Conservation (phyloP, 2,113 vertebrate genomes). For the Blennius ocellaris region DNA sequence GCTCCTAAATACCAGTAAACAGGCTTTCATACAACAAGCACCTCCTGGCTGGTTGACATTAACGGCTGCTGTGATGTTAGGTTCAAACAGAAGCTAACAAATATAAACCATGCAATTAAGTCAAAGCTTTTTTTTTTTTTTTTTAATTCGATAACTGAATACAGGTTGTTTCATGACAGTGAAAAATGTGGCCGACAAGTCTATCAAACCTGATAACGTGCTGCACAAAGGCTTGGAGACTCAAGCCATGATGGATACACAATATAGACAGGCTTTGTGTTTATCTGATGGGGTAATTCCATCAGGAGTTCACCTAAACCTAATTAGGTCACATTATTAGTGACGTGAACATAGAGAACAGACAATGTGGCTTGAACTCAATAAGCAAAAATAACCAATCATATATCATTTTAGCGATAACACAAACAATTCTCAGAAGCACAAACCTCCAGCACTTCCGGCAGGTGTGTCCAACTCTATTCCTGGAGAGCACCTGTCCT, state of each 20-base stretch:
- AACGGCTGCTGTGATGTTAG: constrained; percentile 21
- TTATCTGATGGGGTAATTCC: too few relatives aligned
- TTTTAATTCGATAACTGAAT: constrained; percentile 1
- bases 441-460: too few relatives aligned
- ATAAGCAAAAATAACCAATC: too few relatives aligned
- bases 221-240: not conserved
- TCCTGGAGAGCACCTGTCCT: too few relatives aligned
- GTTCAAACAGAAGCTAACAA: constrained; percentile 16
- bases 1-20: constrained; percentile 17
- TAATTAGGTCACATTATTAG: not conserved
- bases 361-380: too few relatives aligned
- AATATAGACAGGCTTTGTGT: not conserved
- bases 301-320: too few relatives aligned
- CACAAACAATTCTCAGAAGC: too few relatives aligned
- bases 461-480: too few relatives aligned
- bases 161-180: constrained; percentile 3
- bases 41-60: constrained; percentile 18
- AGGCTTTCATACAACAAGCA: constrained; percentile 31
- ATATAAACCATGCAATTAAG: constrained; percentile 22
- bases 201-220: not conserved
- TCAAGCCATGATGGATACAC: not conserved
- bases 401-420: too few relatives aligned
- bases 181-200: constrained; percentile 7
- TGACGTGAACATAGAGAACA: not conserved
- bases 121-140: constrained; percentile 1